These are phyloP conservation scores for Meda fulgida DNA, from an alignment of 2,797 vertebrate species.

Conservation along the genomic window DNA sequence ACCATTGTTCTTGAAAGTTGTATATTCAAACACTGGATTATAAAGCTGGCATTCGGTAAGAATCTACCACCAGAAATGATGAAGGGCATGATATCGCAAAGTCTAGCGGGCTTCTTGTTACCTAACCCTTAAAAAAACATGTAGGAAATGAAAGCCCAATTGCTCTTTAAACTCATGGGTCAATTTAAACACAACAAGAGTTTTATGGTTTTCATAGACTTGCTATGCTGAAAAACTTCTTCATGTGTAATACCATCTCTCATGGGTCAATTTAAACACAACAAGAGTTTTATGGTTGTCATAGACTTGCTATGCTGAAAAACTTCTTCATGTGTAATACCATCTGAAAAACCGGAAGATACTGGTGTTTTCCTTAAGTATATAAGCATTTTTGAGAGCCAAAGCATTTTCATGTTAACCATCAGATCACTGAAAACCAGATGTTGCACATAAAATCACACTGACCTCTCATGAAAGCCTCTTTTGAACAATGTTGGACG, in stretches of 20 bases:
- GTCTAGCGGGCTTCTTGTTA: neutral
- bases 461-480: constrained; percentile 15
- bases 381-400: constrained; percentile 9
- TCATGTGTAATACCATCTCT: no score
- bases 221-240: constrained; percentile 6
- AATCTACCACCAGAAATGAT: neutral
- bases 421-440: constrained; percentile 10
- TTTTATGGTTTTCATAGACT: neutral
- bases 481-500: constrained; percentile 31
- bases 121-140: constrained; percentile 1
- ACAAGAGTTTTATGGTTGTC: neutral
- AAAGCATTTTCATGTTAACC: constrained; percentile 13
- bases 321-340: constrained; percentile 13
- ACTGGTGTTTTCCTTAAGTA: constrained; percentile 14
- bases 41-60: neutral
- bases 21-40: neutral
- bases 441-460: constrained; percentile 31
- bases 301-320: neutral
- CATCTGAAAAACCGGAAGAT: constrained; percentile 5
- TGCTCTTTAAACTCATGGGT: neutral
- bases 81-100: neutral
- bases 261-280: constrained; percentile 5
- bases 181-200: constrained; percentile 11
- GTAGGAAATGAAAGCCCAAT: neutral
- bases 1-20: neutral